Percentiles rank a stretch among this genome's conserved stretches.
phyloP scores from a whole-genome alignment of 2,888 invertebrate genomes.

The Dynastes maya region DNA sequence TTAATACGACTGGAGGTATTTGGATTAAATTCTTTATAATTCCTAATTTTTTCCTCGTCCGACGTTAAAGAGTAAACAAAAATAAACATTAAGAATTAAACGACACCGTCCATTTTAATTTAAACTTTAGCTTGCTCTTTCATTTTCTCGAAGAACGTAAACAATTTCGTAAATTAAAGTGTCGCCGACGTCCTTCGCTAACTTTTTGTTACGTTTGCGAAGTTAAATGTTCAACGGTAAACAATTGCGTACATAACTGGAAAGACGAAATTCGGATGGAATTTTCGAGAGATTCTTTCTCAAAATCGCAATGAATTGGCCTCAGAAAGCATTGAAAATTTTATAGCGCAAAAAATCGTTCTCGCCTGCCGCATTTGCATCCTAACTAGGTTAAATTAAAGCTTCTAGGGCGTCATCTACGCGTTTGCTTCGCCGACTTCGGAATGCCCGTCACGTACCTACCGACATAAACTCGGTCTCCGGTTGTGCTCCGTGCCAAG shows the following conservation, averaged over 20 bases:
- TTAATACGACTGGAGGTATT: too few species aligned
- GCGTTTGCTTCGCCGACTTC: neutral
- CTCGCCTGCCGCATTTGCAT: slow-evolving; percentile 18
- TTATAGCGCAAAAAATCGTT: slow-evolving; percentile 1
- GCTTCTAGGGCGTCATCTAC: slow-evolving; percentile 14
- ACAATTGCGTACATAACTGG: too few species aligned
- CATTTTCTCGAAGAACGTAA: slow-evolving; percentile 17
- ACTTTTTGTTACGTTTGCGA: neutral
- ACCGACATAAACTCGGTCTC: slow-evolving; percentile 40
- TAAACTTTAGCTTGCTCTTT: neutral
- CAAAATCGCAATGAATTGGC: too few species aligned
- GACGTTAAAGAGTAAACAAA: neutral
- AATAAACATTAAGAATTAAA: neutral
- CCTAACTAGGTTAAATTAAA: slow-evolving; percentile 39
- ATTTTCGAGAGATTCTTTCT: neutral
- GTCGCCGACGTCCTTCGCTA: neutral
- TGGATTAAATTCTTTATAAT: neutral
- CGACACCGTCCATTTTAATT: neutral
- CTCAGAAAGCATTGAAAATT: too few species aligned
- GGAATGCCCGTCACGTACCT: slow-evolving; percentile 29
- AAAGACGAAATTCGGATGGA: neutral
- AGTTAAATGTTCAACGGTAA: neutral
- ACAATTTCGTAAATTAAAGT: slow-evolving; percentile 17
- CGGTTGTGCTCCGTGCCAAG: slow-evolving; percentile 30
- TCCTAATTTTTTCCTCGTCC: neutral